A percentile compares a stretch with the other conserved stretches of the same genome.
Conservation (phyloP, 2,797 vertebrate genomes). For the Peromyscus eremicus region DNA sequence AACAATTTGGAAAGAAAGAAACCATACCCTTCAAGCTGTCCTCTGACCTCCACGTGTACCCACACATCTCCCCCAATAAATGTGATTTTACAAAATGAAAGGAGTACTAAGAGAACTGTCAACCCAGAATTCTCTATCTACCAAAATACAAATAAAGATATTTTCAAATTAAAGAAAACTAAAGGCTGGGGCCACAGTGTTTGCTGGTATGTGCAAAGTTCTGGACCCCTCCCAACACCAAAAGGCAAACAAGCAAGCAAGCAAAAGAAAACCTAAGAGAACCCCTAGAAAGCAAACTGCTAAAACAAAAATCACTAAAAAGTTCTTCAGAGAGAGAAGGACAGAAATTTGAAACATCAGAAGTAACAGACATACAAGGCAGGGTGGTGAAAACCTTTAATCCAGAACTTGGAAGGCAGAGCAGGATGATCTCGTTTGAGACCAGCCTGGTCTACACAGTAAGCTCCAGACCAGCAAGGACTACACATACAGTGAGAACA, state of each 20-base stretch:
- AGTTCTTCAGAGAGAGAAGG: not conserved
- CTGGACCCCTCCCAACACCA: not conserved
- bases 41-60: too few species aligned
- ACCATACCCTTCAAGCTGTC: not conserved
- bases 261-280: not conserved
- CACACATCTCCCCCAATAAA: not conserved
- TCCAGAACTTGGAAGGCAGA: not conserved
- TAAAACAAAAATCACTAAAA: not conserved
- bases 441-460: not conserved
- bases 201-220: not conserved
- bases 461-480: not conserved
- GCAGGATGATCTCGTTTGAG: not conserved
- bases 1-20: not conserved
- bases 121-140: not conserved
- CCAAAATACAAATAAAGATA: not conserved
- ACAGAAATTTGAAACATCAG: not conserved
- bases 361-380: not conserved
- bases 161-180: constrained; percentile 52
- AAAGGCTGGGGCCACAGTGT: not conserved
- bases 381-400: not conserved
- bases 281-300: not conserved
- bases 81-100: not conserved
- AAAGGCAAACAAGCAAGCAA: not conserved
- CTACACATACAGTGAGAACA: not conserved
- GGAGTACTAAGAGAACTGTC: not conserved